Conservation (phyloP, 1,140 invertebrate genomes). For the Drosophila chauvacae region DNA sequence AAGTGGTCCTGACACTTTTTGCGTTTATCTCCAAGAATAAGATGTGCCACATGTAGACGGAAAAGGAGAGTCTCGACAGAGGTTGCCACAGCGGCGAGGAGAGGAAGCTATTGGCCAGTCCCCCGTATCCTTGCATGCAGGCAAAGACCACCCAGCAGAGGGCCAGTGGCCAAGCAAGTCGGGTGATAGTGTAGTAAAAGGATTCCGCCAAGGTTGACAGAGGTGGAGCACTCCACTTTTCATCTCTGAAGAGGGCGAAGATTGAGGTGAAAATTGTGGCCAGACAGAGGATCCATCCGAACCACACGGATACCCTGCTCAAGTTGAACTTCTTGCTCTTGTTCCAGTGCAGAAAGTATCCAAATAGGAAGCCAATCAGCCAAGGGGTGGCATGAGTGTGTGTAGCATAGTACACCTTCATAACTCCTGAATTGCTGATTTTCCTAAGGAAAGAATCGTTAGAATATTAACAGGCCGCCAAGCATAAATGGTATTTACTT, state of each 20-base stretch:
- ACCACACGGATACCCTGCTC: conserved; percentile 19
- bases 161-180: conserved; percentile 50
- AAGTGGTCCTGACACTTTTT: conserved; percentile 18
- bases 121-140: no score
- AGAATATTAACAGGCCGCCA: neutral
- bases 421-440: neutral
- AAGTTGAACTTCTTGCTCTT: conserved; percentile 19
- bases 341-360: neutral
- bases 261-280: conserved; percentile 21
- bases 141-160: no score
- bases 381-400: conserved; percentile 58
- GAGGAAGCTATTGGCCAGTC: no score
- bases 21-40: conserved; percentile 38
- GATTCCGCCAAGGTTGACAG: conserved; percentile 84
- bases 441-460: neutral
- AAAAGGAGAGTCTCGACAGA: conserved; percentile 84
- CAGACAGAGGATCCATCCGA: conserved; percentile 60
- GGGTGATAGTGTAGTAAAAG: conserved; percentile 87
- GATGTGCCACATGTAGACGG: conserved; percentile 85
- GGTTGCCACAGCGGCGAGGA: conserved; percentile 28
- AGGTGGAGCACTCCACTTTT: conserved; percentile 52
- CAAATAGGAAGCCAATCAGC: conserved; percentile 22
- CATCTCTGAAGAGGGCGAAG: conserved; percentile 66
- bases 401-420: conserved; percentile 51
- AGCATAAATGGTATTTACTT: conserved; percentile 13